Percentiles rank a stretch among this genome's conserved stretches.
phyloP scores from a whole-genome alignment of 2,797 vertebrate genomes.

The Decapterus maruadsi region DNA sequence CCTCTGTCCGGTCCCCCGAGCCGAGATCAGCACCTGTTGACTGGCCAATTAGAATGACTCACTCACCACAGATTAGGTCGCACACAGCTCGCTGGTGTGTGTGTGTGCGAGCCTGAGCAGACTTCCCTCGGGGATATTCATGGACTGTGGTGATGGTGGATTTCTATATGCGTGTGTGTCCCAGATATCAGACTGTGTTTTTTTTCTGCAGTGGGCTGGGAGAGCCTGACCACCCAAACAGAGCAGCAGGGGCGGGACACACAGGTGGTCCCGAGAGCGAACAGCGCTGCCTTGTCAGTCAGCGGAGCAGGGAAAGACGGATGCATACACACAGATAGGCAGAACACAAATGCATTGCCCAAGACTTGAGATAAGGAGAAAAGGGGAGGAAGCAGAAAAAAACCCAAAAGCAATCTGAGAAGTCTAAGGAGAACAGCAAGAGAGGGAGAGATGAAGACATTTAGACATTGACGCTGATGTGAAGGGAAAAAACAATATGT shows the following conservation, averaged over 20 bases:
- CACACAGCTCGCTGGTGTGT: conserved; percentile 49
- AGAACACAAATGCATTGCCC: neutral
- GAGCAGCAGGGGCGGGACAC: conserved; percentile 47
- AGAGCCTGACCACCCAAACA: conserved; percentile 83
- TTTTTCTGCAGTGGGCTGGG: conserved; percentile 28
- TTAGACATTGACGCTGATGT: conserved; percentile 26
- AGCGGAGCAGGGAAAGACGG: conserved; percentile 44
- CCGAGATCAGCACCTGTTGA: conserved; percentile 80
- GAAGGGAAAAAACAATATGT: conserved; percentile 14
- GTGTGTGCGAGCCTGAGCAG: conserved; percentile 28
- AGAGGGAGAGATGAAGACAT: conserved; percentile 22
- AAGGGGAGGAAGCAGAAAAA: neutral
- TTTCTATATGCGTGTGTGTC: conserved; percentile 48
- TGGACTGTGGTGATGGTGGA: conserved; percentile 50
- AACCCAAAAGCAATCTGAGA: neutral
- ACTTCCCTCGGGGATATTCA: conserved; percentile 64
- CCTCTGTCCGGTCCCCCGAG: conserved; percentile 50
- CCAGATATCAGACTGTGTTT: conserved; percentile 39
- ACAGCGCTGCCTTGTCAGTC: conserved; percentile 75
- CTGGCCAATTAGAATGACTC: conserved; percentile 81
- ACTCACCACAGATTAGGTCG: conserved; percentile 74
- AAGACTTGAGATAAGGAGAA: conserved; percentile 35
- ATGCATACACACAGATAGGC: conserved; percentile 21
- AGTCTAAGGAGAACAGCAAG: neutral
- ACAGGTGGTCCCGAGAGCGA: conserved; percentile 74